These are phyloP conservation scores for Sycophila sp. DNA, from an alignment of 1,140 invertebrate species.

Conservation along the genomic window DNA sequence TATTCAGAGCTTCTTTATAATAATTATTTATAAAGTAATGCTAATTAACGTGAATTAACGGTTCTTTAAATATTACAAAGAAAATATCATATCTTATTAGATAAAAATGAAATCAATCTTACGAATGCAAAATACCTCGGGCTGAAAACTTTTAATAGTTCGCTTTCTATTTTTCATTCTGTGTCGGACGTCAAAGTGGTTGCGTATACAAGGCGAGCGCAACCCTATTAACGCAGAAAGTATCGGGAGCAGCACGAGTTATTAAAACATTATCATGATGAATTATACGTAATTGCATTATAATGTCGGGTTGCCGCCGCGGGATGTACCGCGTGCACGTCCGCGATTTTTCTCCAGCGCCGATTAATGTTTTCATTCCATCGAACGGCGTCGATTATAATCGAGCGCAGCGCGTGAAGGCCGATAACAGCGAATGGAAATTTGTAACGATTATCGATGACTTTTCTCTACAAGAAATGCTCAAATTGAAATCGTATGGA, in stretches of 20 bases:
- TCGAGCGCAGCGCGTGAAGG: not conserved
- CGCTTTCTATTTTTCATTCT: too few species aligned
- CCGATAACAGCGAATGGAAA: conserved; percentile 11
- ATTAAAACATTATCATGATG: conserved; percentile 33
- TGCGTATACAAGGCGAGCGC: not conserved
- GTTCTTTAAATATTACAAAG: too few species aligned
- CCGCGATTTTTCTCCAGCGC: not conserved
- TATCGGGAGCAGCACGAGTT: conserved; percentile 10
- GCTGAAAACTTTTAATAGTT: too few species aligned
- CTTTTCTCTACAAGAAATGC: not conserved
- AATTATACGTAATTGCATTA: conserved; percentile 31
- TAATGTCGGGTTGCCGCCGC: conserved; percentile 14
- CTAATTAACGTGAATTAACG: too few species aligned
- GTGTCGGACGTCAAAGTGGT: too few species aligned
- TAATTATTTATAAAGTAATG: too few species aligned
- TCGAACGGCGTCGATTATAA: conserved; percentile 4
- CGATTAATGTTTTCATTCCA: conserved; percentile 32
- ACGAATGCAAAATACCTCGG: too few species aligned
- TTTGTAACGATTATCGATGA: not conserved
- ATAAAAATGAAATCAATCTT: not conserved
- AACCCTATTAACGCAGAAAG: too few species aligned
- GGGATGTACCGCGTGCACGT: not conserved
- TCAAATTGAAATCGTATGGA: conserved; percentile 26
- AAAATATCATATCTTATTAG: not conserved
- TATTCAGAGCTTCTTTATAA: too few species aligned